Evolutionary conservation across 2,113 vertebrate genomes (phyloP).

Genomic region (Brevimyrus niger): DNA sequence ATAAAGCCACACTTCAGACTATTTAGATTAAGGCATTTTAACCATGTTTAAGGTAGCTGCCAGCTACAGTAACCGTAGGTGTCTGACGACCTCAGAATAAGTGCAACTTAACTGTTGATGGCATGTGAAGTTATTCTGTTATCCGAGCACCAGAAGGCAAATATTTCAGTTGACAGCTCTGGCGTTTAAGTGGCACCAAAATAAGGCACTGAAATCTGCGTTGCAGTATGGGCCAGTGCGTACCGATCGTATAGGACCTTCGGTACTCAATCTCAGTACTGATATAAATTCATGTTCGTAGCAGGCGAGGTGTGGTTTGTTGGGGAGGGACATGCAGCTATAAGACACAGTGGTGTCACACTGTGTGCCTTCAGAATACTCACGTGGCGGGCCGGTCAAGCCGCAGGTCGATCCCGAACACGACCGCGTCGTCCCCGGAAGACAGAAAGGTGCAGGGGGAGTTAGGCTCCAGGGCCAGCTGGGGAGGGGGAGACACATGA

Average conservation of each 20-base stretch:
- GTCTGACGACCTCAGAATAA: neutral
- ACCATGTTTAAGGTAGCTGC: neutral
- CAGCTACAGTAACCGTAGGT: neutral
- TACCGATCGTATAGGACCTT: neutral
- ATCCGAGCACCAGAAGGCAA: neutral
- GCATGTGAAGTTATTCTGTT: neutral
- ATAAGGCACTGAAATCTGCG: neutral
- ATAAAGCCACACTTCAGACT: neutral
- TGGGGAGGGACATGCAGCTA: neutral
- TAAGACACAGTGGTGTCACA: neutral
- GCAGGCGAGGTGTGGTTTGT: neutral
- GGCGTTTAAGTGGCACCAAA: neutral
- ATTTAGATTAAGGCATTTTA: neutral
- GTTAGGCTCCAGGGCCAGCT: conserved; percentile 91
- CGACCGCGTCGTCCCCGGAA: conserved; percentile 89
- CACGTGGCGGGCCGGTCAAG: conserved; percentile 85
- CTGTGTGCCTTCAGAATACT: conserved; percentile 44
- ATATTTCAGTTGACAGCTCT: neutral
- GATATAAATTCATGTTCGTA: neutral
- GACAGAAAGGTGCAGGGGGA: conserved; percentile 91
- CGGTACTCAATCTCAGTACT: neutral
- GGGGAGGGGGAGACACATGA: conserved; percentile 25
- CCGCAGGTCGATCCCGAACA: conserved; percentile 87
- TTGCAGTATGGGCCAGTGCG: neutral
- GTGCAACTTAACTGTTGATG: neutral